Percentiles rank a stretch among this genome's conserved stretches.
Conservation (phyloP, 2,113 vertebrate species). For the Aepyceros melampus region DNA sequence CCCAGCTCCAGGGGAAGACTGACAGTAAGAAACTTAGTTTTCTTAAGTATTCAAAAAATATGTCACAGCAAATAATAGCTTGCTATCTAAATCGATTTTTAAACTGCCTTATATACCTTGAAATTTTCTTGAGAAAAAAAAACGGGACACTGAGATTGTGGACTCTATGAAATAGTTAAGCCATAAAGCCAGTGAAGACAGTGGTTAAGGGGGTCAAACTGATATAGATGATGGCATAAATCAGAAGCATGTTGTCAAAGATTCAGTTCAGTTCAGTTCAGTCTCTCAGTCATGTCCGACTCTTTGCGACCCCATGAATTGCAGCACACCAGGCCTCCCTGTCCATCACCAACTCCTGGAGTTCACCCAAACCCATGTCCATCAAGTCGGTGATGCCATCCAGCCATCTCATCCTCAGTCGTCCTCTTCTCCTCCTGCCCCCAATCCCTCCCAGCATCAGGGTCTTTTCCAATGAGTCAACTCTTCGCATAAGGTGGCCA, state of each 20-base stretch:
- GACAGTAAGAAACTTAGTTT: not conserved
- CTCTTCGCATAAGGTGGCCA: too few species aligned
- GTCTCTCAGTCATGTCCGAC: rapidly evolving
- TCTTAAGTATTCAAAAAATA: not conserved
- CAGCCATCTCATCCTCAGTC: too few species aligned
- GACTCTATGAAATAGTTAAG: constrained; percentile 5
- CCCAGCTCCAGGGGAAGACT: not conserved
- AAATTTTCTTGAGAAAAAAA: not conserved
- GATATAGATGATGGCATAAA: not conserved
- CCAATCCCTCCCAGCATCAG: too few species aligned
- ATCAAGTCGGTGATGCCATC: too few species aligned
- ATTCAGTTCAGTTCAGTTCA: not conserved
- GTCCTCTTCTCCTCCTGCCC: too few species aligned
- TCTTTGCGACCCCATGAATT: too few species aligned
- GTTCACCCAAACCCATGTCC: too few species aligned
- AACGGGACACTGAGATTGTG: not conserved
- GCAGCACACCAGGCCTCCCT: too few species aligned
- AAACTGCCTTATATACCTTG: not conserved
- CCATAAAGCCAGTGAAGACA: not conserved
- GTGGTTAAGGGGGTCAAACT: not conserved
- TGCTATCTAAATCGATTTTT: not conserved
- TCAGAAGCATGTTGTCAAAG: constrained; percentile 6
- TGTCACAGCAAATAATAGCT: not conserved
- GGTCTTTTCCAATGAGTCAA: too few species aligned
- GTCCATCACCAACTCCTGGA: too few species aligned